These are phyloP conservation scores for Microtus richardsoni DNA, from an alignment of 2,113 vertebrate genomes.

Conservation along the genomic window DNA sequence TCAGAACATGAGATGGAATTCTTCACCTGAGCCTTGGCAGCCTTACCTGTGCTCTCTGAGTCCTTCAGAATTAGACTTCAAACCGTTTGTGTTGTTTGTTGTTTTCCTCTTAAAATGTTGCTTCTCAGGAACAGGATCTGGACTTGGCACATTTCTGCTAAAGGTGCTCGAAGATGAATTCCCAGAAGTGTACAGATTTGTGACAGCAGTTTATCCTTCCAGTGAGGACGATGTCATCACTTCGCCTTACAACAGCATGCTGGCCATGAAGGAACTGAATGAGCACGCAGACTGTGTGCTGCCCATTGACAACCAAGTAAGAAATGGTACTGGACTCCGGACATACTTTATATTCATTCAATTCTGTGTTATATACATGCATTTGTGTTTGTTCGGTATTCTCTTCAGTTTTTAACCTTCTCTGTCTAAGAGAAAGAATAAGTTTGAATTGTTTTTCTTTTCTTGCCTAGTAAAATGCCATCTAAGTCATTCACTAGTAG, in stretches of 20 bases:
- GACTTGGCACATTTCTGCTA: conserved; percentile 95
- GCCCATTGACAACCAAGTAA: conserved; percentile 97
- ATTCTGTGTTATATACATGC: not conserved
- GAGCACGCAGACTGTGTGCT: conserved; percentile 97
- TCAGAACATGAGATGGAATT: conserved; percentile 28
- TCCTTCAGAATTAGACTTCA: conserved; percentile 1
- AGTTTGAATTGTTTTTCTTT: conserved; percentile 47
- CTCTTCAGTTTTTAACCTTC: conserved; percentile 38
- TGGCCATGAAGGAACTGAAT: conserved; percentile 96
- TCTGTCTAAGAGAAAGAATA: conserved; percentile 26
- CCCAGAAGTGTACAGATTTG: conserved; percentile 95
- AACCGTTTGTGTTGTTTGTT: conserved; percentile 56
- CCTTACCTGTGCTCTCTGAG: not conserved
- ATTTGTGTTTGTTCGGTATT: not conserved
- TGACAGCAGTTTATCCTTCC: conserved; percentile 95
- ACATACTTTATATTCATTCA: not conserved
- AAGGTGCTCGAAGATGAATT: conserved; percentile 96
- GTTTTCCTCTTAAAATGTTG: conserved; percentile 69
- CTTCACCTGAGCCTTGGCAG: not conserved
- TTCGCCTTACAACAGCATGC: conserved; percentile 97
- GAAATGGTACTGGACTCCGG: conserved; percentile 51
- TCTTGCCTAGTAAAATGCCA: conserved; percentile 12
- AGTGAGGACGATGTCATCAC: conserved; percentile 97
- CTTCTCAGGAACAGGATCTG: conserved; percentile 95
- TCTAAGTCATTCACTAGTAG: conserved; percentile 42